Evolutionary conservation across 2,888 invertebrate species (phyloP).

Genomic region (Camptogramma bilineatum): DNA sequence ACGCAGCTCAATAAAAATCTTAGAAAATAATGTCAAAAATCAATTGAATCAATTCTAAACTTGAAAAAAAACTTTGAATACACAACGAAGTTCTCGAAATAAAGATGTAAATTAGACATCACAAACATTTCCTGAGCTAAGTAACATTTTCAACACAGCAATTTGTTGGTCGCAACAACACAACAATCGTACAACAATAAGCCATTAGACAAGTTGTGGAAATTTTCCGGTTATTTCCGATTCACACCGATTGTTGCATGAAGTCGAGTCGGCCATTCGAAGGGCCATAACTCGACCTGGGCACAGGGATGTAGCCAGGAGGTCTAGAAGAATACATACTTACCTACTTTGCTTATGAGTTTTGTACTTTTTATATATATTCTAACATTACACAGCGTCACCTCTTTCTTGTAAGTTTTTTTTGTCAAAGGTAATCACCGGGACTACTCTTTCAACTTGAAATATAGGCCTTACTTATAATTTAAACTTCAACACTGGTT

Average conservation of each 20-base stretch:
- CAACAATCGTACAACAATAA: constrained; percentile 77
- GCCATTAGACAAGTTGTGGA: constrained; percentile 82
- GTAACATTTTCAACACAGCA: constrained; percentile 66
- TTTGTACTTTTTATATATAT: no score
- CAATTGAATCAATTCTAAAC: not conserved
- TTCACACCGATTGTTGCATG: constrained; percentile 78
- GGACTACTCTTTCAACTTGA: no score
- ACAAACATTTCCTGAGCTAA: constrained; percentile 44
- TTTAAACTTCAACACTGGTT: no score
- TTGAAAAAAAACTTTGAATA: not conserved
- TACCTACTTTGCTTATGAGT: no score
- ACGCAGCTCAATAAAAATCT: not conserved
- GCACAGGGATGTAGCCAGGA: constrained; percentile 12
- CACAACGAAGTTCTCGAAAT: not conserved
- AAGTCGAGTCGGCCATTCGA: constrained; percentile 65
- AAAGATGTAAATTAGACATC: constrained; percentile 3
- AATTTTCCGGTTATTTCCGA: constrained; percentile 84
- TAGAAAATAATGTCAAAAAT: not conserved
- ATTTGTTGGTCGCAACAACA: constrained; percentile 65
- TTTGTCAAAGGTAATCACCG: no score
- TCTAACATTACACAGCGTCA: no score
- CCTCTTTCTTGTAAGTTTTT: no score
- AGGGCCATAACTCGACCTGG: constrained; percentile 70
- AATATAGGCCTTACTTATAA: no score
- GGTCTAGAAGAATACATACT: not conserved